Conservation (phyloP, 2,888 invertebrate genomes). For the Artemia sinica region DNA sequence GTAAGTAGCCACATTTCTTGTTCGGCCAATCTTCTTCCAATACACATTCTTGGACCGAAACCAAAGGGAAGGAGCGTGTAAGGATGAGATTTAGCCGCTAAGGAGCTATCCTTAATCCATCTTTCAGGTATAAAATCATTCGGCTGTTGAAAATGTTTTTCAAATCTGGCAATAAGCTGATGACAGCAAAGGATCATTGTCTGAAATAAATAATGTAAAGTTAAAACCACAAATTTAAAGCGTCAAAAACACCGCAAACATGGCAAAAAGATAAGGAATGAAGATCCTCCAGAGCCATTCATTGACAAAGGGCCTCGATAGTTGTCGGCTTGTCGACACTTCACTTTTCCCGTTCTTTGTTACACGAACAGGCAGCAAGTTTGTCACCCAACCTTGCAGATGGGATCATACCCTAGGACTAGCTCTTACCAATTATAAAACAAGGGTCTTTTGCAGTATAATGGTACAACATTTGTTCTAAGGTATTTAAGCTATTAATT, state of each 20-base stretch:
- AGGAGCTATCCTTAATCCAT: slow-evolving; percentile 44
- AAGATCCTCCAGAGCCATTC: no score
- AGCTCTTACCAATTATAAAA: no score
- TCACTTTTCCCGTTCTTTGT: no score
- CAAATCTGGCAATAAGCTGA: slow-evolving; percentile 34
- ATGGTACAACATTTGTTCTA: no score
- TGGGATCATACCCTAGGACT: no score
- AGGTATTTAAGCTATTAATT: no score
- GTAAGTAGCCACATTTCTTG: slow-evolving; percentile 48
- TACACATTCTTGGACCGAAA: slow-evolving; percentile 63
- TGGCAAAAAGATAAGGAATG: no score
- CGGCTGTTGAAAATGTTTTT: slow-evolving; percentile 55
- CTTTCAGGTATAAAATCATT: slow-evolving; percentile 55
- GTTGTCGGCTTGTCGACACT: no score
- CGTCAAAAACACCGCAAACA: not conserved
- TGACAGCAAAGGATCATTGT: slow-evolving; percentile 14
- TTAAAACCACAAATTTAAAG: not conserved
- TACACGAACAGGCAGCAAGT: no score
- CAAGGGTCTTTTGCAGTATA: no score
- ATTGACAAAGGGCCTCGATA: no score
- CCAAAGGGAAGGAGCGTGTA: slow-evolving; percentile 50
- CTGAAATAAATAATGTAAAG: slow-evolving; percentile 14
- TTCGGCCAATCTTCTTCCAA: slow-evolving; percentile 71
- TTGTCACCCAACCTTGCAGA: no score
- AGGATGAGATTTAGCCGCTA: slow-evolving; percentile 42